Base-by-base conservation (phyloP, 37 sponge, comb jelly and placozoan species). In the Cladorhizidae sp. region DNA sequence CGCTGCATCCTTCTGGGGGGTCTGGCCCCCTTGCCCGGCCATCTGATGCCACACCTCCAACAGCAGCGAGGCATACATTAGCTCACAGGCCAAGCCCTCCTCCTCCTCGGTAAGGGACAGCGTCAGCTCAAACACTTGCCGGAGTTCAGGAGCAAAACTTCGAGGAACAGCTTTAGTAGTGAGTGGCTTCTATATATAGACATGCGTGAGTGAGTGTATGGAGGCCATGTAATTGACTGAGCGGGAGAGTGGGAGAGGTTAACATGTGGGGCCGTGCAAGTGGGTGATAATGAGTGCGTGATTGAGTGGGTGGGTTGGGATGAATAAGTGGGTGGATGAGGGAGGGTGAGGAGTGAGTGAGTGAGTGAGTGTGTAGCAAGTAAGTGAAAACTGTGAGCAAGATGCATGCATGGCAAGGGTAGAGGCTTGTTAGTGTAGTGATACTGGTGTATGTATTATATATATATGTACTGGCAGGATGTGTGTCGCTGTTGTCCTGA, bases 121-220 rank as follows among this genome's bases (percentile, higher is more conserved):
- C 23, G 88, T 38, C 15, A 90, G 40, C 26, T 90, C 92, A 67
- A 90, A 79, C 31, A 76, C 49, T 57, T 87, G 81, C 23, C 88
- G 90, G 36, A 86, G 82, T 37, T 93, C 88, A 18, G 94, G 94
- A 87, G 82, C 25, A 64, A 93, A 93, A 31, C 70, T 75, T 7
- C 74, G 79, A 64, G 93, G 83, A 74, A 93, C 64, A 11, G 87
- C 58, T 59, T 83, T 93, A n/a, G 94, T 90, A 18, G 50, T 51
- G 23, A 59, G 37, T 40, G 51, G 31, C 33, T 84, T 70, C 84
- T 76, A n/a, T 7, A 58, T 25, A 25, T 5, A 58, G 6, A 26
- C 20, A 21, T 58, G 2, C 59, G 14, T 8, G 67, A 32, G 9
- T 31, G 67, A 32, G 67, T 28, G 7, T 14, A 33, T 31, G 35